Base-by-base conservation (phyloP, 2,888 invertebrate species). In the Dicranocentrus wangi region DNA sequence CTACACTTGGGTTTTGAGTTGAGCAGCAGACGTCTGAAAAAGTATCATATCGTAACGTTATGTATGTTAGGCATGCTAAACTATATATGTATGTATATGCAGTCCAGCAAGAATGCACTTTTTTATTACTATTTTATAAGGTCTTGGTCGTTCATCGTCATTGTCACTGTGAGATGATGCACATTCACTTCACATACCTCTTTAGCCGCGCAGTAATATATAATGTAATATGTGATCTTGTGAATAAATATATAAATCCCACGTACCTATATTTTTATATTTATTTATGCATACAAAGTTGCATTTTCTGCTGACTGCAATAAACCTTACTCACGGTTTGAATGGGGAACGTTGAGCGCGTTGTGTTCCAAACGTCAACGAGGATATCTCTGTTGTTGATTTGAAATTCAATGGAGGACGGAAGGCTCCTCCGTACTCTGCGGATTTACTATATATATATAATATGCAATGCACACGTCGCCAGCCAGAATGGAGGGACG, bases 91-190 rank as follows among this genome's bases (percentile, higher is more conserved):
- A 47, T 47, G 47, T 47, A 47, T n/a, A 60, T 60, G 60, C 60
- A 60, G 60, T 60, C n/a, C 21, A 21, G 43, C 7, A 47, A 58
- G 63, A 75, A 76, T 76, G 76, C 76, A 76, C 68, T 76, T 76
- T 61, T 76, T 76, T 76, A 76, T 68, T 66, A 28, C 66, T 55
- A 65, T 43, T 75, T 76, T 76, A 60, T 76, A 76, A 76, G 76
- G 76, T 69, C 76, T 76, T 39, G 68, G 76, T 76, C 76, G 76
- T 76, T 76, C 66, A 76, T 76, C 68, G 68, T 75, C 21, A 76
- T 76, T 76, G 68, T 76, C 68, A 76, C 76, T 17, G 32, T 61
- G 32, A 58, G 43, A 69, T 69, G 76, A 65, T 23, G 63, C 32
- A 39, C 39, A 39, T 39, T 39, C 5, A 39, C 13, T n/a, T n/a